Conservation (phyloP, 2,888 invertebrate species). For the Ptychoptera albimana region DNA sequence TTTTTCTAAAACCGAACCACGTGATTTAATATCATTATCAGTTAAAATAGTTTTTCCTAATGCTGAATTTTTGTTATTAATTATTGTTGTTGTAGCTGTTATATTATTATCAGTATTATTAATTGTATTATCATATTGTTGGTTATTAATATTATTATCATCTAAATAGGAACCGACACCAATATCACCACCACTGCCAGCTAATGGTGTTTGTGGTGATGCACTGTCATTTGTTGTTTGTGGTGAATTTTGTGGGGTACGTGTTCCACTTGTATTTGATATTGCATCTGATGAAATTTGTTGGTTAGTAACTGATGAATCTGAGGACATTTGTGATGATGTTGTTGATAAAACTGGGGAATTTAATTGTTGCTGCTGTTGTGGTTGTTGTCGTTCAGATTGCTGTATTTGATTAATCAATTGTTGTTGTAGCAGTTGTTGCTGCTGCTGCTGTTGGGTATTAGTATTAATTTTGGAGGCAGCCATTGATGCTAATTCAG, state of each 20-base stretch:
- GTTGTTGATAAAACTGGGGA: slow-evolving; percentile 11
- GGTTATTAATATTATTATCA: neutral
- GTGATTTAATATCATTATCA: slow-evolving; percentile 25
- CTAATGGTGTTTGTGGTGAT: slow-evolving; percentile 23
- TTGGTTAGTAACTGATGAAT: slow-evolving; percentile 11
- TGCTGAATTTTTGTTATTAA: neutral
- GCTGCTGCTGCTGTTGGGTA: slow-evolving; percentile 20
- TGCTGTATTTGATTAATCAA: too few species aligned
- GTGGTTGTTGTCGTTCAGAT: slow-evolving; percentile 27
- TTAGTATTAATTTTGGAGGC: slow-evolving; percentile 51
- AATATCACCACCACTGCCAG: slow-evolving; percentile 11
- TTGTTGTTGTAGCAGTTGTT: too few species aligned
- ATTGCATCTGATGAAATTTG: slow-evolving; percentile 11
- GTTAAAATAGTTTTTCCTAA: slow-evolving; percentile 8
- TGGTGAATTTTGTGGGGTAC: slow-evolving; percentile 27
- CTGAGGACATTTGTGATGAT: slow-evolving; percentile 26
- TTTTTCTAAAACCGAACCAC: slow-evolving; percentile 30
- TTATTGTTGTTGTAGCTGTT: neutral
- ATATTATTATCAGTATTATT: slow-evolving; percentile 4
- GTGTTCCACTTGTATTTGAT: slow-evolving; percentile 16
- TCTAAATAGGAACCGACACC: slow-evolving; percentile 6
- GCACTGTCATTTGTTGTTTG: slow-evolving; percentile 19
- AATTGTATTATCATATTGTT: slow-evolving; percentile 3
- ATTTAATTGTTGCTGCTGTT: slow-evolving; percentile 28
- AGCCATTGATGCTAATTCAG: slow-evolving; percentile 69